Conservation (phyloP, 2,797 vertebrate genomes). For the Cyprinodon diabolis region DNA sequence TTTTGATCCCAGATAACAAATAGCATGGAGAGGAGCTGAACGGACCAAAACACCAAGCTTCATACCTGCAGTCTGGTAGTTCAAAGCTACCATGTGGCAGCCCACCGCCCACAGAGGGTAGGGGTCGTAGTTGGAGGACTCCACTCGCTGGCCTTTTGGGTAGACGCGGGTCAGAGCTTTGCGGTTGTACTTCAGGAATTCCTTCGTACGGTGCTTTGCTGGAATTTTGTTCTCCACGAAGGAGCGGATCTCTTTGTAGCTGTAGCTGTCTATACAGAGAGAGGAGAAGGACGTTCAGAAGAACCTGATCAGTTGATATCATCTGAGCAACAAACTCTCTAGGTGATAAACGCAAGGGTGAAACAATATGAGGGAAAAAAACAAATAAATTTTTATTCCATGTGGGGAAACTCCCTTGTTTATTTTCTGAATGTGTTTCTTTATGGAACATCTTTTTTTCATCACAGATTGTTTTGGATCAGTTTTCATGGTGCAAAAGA, state of each 20-base stretch:
- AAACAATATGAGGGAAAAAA: too few relatives aligned
- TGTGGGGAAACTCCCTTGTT: too few relatives aligned
- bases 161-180: constrained; percentile 93
- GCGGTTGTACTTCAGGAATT: constrained; percentile 89
- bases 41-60: background rate
- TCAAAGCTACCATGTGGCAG: constrained; percentile 96
- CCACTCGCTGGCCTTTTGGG: constrained; percentile 93
- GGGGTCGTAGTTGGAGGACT: constrained; percentile 98
- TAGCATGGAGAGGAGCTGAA: too few relatives aligned
- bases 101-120: constrained; percentile 92
- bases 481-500: too few relatives aligned
- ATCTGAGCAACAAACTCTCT: background rate
- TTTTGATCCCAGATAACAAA: too few relatives aligned
- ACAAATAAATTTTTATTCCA: too few relatives aligned
- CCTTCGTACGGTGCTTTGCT: constrained; percentile 80
- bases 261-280: constrained; percentile 80
- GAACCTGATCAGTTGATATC: background rate
- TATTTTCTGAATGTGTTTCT: too few relatives aligned
- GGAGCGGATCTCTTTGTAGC: constrained; percentile 94
- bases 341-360: too few relatives aligned
- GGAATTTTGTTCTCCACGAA: constrained; percentile 94
- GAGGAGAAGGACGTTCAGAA: background rate
- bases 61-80: constrained; percentile 95
- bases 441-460: background rate
- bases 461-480: too few relatives aligned